These are phyloP conservation scores for Trematomus bernacchii DNA, from an alignment of 2,797 vertebrate genomes.

Conservation along the genomic window DNA sequence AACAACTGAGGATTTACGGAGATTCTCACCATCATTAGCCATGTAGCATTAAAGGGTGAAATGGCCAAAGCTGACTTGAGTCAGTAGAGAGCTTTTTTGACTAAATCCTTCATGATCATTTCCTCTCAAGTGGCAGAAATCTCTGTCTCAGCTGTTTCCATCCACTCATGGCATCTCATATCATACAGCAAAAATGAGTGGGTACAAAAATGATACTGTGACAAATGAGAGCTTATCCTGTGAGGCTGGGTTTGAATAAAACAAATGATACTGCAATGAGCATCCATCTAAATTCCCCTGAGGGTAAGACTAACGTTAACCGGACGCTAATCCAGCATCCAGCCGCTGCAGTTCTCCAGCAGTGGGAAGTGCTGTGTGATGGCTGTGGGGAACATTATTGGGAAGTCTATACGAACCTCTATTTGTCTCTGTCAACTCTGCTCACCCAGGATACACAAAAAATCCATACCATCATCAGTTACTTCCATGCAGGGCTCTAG, in stretches of 20 bases:
- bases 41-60: conserved; percentile 29
- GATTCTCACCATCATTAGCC: conserved; percentile 47
- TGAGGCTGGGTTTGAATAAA: conserved; percentile 30
- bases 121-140: conserved; percentile 31
- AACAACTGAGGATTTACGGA: conserved; percentile 38
- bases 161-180: conserved; percentile 32
- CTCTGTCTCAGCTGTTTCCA: conserved; percentile 42
- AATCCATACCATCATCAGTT: conserved; percentile 56
- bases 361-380: conserved; percentile 48
- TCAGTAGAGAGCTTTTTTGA: conserved; percentile 6
- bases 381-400: conserved; percentile 35
- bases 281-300: conserved; percentile 46
- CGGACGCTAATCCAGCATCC: conserved; percentile 63
- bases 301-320: conserved; percentile 61
- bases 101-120: conserved; percentile 18
- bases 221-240: conserved; percentile 51
- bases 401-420: conserved; percentile 51
- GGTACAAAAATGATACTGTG: conserved; percentile 44
- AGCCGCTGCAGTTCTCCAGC: conserved; percentile 48
- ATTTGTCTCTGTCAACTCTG: conserved; percentile 56
- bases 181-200: conserved; percentile 18
- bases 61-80: conserved; percentile 23
- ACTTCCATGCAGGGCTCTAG: conserved; percentile 33
- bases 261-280: conserved; percentile 52
- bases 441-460: conserved; percentile 20